Percentiles rank a stretch among this genome's conserved stretches.
phyloP scores from a whole-genome alignment of 2,113 vertebrate genomes.

The Eublepharis macularius region DNA sequence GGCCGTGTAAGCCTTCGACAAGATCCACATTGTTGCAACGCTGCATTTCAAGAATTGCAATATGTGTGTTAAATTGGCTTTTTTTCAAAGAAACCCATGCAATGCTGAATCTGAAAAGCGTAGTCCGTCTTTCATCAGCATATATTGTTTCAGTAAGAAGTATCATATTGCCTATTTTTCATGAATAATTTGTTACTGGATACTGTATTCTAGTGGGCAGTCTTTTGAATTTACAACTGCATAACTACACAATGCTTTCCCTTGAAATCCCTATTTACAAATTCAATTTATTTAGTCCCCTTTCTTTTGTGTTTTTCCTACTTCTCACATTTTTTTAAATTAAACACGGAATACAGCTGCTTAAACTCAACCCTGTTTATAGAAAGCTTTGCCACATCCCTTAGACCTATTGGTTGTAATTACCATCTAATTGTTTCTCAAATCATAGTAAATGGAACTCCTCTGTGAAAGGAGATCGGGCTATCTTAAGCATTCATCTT shows the following conservation, averaged over 20 bases:
- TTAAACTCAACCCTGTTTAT: conserved; percentile 31
- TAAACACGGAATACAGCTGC: background rate
- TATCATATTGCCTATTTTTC: background rate
- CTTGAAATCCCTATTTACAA: background rate
- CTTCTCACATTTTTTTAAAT: conserved; percentile 19
- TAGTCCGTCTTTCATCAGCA: background rate
- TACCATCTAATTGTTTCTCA: conserved; percentile 2
- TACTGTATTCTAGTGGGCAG: background rate
- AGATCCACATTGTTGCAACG: background rate
- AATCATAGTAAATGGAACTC: background rate
- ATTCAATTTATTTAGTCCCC: background rate
- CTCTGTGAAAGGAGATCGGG: background rate
- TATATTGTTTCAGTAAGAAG: background rate
- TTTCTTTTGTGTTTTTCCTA: background rate
- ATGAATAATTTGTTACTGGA: background rate
- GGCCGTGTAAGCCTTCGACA: too few relatives aligned
- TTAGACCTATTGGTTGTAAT: background rate
- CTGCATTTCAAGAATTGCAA: background rate
- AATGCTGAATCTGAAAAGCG: background rate
- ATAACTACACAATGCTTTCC: background rate
- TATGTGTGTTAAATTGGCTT: background rate
- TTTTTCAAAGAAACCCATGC: background rate
- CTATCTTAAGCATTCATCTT: background rate
- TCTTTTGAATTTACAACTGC: background rate
- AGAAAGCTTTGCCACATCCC: background rate